A percentile compares a stretch with the other conserved stretches of the same genome.
phyloP scores from a whole-genome alignment of 23 tunicate species.

The Ascidia mentula region DNA sequence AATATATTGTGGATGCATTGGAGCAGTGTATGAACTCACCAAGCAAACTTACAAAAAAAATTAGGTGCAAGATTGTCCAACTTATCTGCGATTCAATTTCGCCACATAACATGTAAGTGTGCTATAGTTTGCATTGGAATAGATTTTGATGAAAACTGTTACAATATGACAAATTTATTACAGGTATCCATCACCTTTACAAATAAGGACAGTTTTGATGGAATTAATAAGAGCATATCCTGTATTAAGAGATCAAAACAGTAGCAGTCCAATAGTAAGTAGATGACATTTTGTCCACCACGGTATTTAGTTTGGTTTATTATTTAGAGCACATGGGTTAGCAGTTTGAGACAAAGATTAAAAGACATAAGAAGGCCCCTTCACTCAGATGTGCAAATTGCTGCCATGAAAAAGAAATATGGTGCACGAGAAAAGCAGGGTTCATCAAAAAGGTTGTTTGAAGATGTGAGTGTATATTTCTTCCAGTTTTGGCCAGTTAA shows the following conservation, averaged over 20 bases:
- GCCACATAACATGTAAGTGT: constrained; percentile 2
- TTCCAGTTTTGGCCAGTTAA: neutral
- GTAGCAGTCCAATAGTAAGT: constrained; percentile 12
- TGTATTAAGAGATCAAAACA: neutral
- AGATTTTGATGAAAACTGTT: neutral
- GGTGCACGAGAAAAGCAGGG: neutral
- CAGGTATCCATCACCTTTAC: neutral
- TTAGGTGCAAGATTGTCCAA: neutral
- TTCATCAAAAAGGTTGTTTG: constrained; percentile 4
- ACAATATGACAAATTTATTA: neutral
- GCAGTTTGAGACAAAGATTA: constrained; percentile 1
- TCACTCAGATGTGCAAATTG: neutral
- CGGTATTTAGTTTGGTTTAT: neutral
- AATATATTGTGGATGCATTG: neutral
- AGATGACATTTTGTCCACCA: neutral
- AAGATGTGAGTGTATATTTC: neutral
- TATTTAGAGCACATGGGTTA: constrained; percentile 1
- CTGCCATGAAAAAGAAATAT: neutral
- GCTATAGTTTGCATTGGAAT: neutral
- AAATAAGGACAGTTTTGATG: neutral
- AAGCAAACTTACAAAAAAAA: neutral
- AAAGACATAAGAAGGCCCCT: neutral
- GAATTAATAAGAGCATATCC: neutral
- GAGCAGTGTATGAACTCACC: neutral
- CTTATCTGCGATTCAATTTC: neutral